These are phyloP conservation scores for Sarcophaga peregrina DNA, from an alignment of 1,140 invertebrate species.

Conservation along the genomic window DNA sequence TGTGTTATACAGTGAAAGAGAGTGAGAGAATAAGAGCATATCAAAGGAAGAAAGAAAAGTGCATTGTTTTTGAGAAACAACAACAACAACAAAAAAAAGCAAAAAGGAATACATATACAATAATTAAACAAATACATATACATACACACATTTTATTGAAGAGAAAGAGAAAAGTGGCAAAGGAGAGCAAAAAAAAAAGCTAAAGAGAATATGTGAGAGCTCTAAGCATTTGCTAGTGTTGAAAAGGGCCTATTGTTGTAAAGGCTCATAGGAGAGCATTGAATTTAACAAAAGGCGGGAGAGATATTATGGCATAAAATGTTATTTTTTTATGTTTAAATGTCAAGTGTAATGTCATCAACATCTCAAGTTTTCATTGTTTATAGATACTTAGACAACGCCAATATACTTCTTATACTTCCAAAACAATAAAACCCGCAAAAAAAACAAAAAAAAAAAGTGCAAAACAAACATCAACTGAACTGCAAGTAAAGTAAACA, in stretches of 20 bases:
- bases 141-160: no score
- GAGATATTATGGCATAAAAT: neutral
- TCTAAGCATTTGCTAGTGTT: no score
- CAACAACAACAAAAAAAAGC: no score
- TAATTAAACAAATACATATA: neutral
- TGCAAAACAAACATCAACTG: neutral
- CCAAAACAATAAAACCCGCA: no score
- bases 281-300: slow-evolving; percentile 15
- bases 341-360: slow-evolving; percentile 67
- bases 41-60: slow-evolving; percentile 10
- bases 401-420: neutral
- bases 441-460: no score
- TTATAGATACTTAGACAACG: slow-evolving; percentile 22
- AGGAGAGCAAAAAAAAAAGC: neutral
- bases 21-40: slow-evolving; percentile 28
- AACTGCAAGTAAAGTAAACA: neutral
- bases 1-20: neutral
- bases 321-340: slow-evolving; percentile 49
- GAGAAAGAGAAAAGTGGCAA: no score
- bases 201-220: no score
- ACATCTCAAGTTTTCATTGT: slow-evolving; percentile 46
- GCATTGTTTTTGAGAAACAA: neutral
- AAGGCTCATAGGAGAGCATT: no score
- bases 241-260: no score
- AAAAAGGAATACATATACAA: neutral